Evolutionary conservation across 2,113 vertebrate species (phyloP).

Genomic region (Erythrocebus patas): DNA sequence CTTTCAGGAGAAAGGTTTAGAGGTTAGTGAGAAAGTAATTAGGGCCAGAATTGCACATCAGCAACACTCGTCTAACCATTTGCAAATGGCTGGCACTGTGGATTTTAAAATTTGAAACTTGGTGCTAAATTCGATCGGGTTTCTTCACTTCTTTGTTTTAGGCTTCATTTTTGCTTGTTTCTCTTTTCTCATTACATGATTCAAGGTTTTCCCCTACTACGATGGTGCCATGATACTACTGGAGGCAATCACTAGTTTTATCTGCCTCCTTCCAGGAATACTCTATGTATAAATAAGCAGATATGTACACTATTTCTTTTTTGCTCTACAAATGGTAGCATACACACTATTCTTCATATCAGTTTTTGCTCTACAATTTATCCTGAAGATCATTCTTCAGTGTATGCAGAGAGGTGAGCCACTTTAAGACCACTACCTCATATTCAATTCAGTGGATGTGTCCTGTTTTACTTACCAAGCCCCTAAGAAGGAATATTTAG

Average conservation of each 20-base stretch:
- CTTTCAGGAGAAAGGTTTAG: conserved; percentile 13
- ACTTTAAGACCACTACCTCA: not conserved
- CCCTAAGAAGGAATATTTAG: not conserved
- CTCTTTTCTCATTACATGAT: not conserved
- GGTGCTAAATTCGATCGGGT: not conserved
- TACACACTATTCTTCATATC: not conserved
- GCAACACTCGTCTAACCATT: not conserved
- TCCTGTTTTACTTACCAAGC: not conserved
- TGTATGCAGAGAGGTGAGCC: not conserved
- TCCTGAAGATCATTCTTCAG: not conserved
- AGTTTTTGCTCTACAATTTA: not conserved
- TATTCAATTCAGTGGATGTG: not conserved
- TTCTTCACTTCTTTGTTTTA: not conserved
- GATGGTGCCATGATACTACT: not conserved
- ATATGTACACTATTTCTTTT: not conserved
- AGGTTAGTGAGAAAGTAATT: conserved; percentile 42
- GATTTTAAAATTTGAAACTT: not conserved
- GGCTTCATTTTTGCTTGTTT: not conserved
- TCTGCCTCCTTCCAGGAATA: not conserved
- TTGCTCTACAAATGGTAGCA: not conserved
- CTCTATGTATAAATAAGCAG: not conserved
- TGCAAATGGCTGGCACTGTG: not conserved
- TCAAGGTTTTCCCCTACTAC: not conserved
- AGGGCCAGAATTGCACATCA: not conserved
- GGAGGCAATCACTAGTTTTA: not conserved